Evolutionary conservation across 2,113 vertebrate species (phyloP).

Genomic region (Onychostruthus taczanowskii): DNA sequence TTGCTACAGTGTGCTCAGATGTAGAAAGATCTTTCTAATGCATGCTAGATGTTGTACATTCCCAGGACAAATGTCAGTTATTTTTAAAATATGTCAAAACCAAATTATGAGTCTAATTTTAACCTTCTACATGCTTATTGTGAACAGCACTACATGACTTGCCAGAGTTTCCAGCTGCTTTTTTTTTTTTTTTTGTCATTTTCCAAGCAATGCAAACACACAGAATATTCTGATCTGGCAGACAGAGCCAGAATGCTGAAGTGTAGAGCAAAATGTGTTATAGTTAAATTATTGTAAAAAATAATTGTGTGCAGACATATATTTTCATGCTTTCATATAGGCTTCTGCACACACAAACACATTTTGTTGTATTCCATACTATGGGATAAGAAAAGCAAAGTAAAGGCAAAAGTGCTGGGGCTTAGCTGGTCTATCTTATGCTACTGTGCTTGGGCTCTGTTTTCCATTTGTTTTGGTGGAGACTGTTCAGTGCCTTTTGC

Average conservation of each 20-base stretch:
- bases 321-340: neutral
- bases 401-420: neutral
- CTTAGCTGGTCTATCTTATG: neutral
- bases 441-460: neutral
- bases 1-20: neutral
- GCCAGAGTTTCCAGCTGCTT: slow-evolving; percentile 18
- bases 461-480: neutral
- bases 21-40: neutral
- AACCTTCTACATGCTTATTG: slow-evolving; percentile 27
- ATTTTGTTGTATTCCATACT: neutral
- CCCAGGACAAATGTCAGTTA: slow-evolving; percentile 56
- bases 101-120: slow-evolving; percentile 55
- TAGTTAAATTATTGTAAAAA: neutral
- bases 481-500: neutral
- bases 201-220: neutral
- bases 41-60: neutral
- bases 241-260: neutral
- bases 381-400: neutral
- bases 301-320: neutral
- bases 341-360: neutral
- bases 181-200: neutral
- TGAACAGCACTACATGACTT: neutral
- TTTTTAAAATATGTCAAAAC: slow-evolving; percentile 45
- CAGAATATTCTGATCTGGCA: neutral
- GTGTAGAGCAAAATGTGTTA: neutral